Evolutionary conservation across 2,113 vertebrate species (phyloP), one percentile per base, ranked within the genome.

Genomic region (Periophthalmus modestus): DNA sequence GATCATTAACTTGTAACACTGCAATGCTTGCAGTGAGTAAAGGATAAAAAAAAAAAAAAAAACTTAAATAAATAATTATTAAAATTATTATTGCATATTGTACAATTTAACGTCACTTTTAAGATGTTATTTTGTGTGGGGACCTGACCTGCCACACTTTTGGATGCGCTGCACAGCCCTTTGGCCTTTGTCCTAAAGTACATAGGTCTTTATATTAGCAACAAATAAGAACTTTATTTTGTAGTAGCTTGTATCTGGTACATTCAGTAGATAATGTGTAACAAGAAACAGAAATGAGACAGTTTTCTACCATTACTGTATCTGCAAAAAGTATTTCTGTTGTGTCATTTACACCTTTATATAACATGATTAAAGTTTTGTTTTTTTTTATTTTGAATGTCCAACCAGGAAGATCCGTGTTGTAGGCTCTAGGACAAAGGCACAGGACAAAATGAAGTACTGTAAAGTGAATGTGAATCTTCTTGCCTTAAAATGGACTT

Each of bases 401-500:
- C 9, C 9, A 43, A 10, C 7, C 7, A 10, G 39, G 39, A 43
- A 43, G 39, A 43, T 43, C 11, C 39, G 10, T 43, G 39, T 43
- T 43, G 5, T 43, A 43, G 39, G 7, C 39, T 10, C 0, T 10
- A 10, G 9, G 39, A 43, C 39, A 43, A 9, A 9, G 11, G 7
- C 39, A 43, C 11, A 43, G 39, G 12, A 1, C 2, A 21, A 54
- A 23, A 69, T 21, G 14, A 21, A 36, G 62, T 74, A 33, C 69
- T 46, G 71, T 36, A 43, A 34, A 9, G 80, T 74, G 68, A 66
- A 28, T 28, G 58, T 28, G 73, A 71, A 50, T 71, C 9, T 71
- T 86, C 71, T 84, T 92, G 91, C 92, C 91, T 93, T 93, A 91
- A 80, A 69, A 55, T 69, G 75, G 85, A 78, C 82, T 18, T 78